Evolutionary conservation across 2,113 vertebrate genomes (phyloP).

Genomic region (Rissa tridactyla): DNA sequence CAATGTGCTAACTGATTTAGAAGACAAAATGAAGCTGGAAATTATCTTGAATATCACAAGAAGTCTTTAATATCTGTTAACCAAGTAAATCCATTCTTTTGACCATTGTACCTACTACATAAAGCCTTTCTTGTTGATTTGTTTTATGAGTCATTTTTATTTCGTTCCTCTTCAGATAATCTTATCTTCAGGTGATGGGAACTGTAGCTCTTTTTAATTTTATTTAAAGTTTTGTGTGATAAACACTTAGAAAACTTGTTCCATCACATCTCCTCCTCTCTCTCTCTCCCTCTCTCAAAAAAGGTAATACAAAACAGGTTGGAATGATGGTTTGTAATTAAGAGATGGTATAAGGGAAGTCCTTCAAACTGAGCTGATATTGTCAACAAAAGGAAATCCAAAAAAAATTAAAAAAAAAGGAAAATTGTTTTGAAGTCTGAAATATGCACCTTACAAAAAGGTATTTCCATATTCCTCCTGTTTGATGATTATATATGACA

Average conservation of each 20-base stretch:
- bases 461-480: neutral
- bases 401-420: neutral
- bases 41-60: neutral
- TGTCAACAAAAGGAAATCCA: neutral
- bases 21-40: neutral
- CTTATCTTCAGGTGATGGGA: neutral
- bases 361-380: neutral
- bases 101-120: neutral
- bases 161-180: neutral
- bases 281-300: neutral
- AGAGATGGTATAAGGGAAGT: neutral
- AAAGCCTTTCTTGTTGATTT: fast-evolving
- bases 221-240: neutral
- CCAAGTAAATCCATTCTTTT: neutral
- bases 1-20: neutral
- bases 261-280: neutral
- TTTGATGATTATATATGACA: neutral
- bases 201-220: neutral
- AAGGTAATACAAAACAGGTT: neutral
- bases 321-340: neutral
- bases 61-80: neutral
- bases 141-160: neutral
- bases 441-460: neutral
- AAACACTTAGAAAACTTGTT: neutral
- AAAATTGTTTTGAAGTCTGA: neutral